Evolutionary conservation across 1,140 invertebrate species (phyloP).

Genomic region (Palaemon carinicauda): DNA sequence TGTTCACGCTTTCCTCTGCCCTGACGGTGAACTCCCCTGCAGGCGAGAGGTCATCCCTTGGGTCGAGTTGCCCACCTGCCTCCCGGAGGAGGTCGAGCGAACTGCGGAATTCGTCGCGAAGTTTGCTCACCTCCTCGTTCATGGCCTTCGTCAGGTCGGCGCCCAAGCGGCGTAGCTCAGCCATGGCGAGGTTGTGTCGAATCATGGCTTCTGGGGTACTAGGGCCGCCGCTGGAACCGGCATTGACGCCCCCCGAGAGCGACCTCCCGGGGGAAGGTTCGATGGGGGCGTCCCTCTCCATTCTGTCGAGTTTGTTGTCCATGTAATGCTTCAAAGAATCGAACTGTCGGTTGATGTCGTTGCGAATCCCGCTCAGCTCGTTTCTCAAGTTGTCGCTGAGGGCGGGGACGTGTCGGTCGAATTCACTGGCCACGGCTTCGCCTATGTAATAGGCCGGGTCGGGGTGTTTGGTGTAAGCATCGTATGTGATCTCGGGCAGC

Average conservation of each 20-base stretch:
- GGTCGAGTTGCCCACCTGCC: constrained; percentile 33
- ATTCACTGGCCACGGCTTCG: constrained; percentile 33
- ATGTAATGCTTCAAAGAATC: constrained; percentile 47
- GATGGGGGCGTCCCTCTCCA: constrained; percentile 36
- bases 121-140: constrained; percentile 26
- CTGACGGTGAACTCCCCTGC: constrained; percentile 9
- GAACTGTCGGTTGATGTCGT: constrained; percentile 41
- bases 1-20: constrained; percentile 37
- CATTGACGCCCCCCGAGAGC: neutral
- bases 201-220: constrained; percentile 20
- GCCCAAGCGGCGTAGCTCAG: constrained; percentile 36
- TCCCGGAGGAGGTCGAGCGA: constrained; percentile 26
- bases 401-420: constrained; percentile 39
- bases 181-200: constrained; percentile 44
- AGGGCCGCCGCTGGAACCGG: neutral
- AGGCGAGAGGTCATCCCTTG: neutral
- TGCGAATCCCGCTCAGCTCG: constrained; percentile 30
- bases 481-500: neutral
- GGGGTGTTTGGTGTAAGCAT: neutral
- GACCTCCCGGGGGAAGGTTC: too few species aligned
- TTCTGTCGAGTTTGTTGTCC: constrained; percentile 40
- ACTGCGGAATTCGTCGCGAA: constrained; percentile 26
- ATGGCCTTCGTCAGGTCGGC: constrained; percentile 33
- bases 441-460: constrained; percentile 1
- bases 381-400: constrained; percentile 34